These are phyloP conservation scores for Cheilosia soror DNA, from an alignment of 2,888 invertebrate species.

Conservation along the genomic window DNA sequence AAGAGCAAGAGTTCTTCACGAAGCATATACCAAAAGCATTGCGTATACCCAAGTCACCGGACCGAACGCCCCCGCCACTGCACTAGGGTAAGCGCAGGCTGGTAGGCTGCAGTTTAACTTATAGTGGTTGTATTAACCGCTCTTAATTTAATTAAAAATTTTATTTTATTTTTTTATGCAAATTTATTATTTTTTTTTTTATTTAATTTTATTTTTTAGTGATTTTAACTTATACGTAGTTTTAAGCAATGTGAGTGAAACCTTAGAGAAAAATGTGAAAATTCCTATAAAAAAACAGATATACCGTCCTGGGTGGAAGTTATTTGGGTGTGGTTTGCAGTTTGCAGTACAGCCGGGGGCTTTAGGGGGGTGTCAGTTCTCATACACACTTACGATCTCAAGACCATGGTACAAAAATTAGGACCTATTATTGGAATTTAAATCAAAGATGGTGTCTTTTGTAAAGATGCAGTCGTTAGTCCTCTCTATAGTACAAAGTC, in stretches of 20 bases:
- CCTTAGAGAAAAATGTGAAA: constrained; percentile 7
- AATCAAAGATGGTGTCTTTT: background rate
- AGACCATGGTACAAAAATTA: constrained; percentile 61
- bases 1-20: constrained; percentile 79
- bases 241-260: constrained; percentile 52
- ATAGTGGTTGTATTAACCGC: constrained; percentile 47
- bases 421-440: constrained; percentile 15
- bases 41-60: constrained; percentile 80
- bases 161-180: constrained; percentile 42
- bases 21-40: constrained; percentile 83
- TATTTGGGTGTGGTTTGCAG: too few relatives aligned
- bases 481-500: constrained; percentile 38
- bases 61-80: constrained; percentile 83
- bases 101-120: constrained; percentile 58
- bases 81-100: constrained; percentile 77
- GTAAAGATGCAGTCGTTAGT: constrained; percentile 2
- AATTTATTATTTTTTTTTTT: constrained; percentile 51
- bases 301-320: constrained; percentile 19
- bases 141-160: constrained; percentile 62
- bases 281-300: constrained; percentile 14
- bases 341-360: background rate
- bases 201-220: constrained; percentile 36
- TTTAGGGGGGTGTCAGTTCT: background rate
- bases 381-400: constrained; percentile 52
- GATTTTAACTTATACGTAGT: constrained; percentile 65